phyloP scores from a whole-genome alignment of 2,797 vertebrate genomes.

The Geotrypetes seraphini region DNA sequence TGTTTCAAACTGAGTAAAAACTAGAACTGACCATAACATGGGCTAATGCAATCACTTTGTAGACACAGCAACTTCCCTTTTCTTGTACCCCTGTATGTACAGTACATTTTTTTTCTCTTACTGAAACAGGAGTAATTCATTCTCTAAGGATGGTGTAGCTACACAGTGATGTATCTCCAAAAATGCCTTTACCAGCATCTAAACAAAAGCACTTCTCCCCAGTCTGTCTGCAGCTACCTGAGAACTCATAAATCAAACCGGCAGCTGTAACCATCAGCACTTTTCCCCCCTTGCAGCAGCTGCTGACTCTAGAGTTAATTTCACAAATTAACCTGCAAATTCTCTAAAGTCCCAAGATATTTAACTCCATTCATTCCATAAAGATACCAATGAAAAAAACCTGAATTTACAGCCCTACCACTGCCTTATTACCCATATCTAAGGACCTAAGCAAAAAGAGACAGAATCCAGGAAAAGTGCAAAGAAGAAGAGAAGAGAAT shows the following conservation, averaged over 20 bases:
- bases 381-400: constrained; percentile 1
- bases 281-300: constrained; percentile 23
- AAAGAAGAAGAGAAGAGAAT: neutral
- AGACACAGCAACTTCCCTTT: no score
- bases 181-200: neutral
- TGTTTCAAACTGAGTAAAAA: no score
- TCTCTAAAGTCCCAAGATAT: constrained; percentile 16
- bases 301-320: constrained; percentile 33
- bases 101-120: neutral
- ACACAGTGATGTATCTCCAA: neutral
- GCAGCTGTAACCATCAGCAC: constrained; percentile 28
- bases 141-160: no score
- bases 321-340: constrained; percentile 28
- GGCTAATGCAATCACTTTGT: no score
- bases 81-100: neutral
- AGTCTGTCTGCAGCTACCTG: constrained; percentile 7
- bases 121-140: neutral
- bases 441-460: no score
- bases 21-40: no score
- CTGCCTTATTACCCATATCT: neutral
- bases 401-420: neutral
- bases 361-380: constrained; percentile 2
- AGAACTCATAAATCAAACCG: constrained; percentile 24
- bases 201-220: constrained; percentile 21
- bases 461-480: no score